These are phyloP conservation scores for Bubo bubo DNA, from an alignment of 2,113 vertebrate genomes.

Conservation along the genomic window DNA sequence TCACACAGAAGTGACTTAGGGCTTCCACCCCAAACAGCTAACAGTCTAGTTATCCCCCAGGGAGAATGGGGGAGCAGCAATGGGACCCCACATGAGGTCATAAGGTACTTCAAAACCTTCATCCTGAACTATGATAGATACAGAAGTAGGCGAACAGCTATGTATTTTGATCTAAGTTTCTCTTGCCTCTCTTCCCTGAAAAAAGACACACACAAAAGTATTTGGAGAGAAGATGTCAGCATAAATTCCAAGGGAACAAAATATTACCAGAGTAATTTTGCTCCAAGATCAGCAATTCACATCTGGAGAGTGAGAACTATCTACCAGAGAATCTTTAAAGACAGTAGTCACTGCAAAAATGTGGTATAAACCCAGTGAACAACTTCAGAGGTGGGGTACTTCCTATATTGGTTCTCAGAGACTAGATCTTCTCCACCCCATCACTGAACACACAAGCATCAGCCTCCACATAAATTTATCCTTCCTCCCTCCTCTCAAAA, in stretches of 20 bases:
- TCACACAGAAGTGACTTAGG: not conserved
- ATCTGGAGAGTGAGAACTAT: not conserved
- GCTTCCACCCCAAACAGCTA: not conserved
- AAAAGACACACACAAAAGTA: not conserved
- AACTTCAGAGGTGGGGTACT: not conserved
- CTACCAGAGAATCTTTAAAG: not conserved
- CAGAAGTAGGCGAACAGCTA: not conserved
- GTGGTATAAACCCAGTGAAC: accelerated
- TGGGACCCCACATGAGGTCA: not conserved
- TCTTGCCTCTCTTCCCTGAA: not conserved
- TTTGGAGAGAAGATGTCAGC: not conserved
- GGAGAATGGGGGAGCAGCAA: not conserved
- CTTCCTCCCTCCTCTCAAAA: not conserved
- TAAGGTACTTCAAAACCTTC: not conserved
- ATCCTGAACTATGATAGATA: not conserved
- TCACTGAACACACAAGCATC: not conserved
- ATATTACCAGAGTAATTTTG: not conserved
- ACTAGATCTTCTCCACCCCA: not conserved
- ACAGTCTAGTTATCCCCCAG: not conserved
- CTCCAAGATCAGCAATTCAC: not conserved
- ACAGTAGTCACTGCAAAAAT: not conserved
- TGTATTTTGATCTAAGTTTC: not conserved
- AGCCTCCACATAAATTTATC: not conserved
- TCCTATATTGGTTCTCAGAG: not conserved
- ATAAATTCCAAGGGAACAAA: not conserved